Conservation (phyloP, 2,113 vertebrate genomes). For the Phalacrocorax pelagicus region DNA sequence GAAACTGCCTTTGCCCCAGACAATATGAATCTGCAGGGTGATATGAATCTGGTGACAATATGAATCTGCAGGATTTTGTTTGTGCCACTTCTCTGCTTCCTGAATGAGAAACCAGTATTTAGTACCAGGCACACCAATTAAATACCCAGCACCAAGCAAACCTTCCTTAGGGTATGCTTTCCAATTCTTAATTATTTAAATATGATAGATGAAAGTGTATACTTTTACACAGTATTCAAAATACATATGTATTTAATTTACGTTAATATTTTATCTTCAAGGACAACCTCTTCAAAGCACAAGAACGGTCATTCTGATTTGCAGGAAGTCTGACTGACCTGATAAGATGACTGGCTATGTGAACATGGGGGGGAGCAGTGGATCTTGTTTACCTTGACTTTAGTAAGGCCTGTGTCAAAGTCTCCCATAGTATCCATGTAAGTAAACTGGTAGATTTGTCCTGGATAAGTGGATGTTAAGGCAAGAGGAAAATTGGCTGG, state of each 20-base stretch:
- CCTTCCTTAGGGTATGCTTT: background rate
- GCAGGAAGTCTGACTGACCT: background rate
- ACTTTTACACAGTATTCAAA: background rate
- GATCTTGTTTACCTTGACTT: background rate
- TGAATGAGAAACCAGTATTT: background rate
- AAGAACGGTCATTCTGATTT: background rate
- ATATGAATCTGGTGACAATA: background rate
- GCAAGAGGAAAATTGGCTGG: background rate
- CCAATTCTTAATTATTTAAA: background rate
- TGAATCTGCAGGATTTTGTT: slow-evolving; percentile 21
- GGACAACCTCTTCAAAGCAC: background rate
- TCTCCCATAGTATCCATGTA: background rate
- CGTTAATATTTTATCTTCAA: background rate
- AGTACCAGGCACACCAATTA: background rate
- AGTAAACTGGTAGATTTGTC: background rate
- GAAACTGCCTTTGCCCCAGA: background rate
- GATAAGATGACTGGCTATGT: background rate
- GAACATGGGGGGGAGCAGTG: background rate
- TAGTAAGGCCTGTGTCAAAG: background rate
- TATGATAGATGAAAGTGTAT: background rate
- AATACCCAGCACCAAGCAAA: background rate
- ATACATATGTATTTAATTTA: background rate
- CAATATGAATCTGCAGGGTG: background rate
- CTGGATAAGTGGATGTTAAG: background rate
- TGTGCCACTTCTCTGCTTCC: background rate